Conservation (phyloP, 2,797 vertebrate species). For the Pelochelys cantorii region DNA sequence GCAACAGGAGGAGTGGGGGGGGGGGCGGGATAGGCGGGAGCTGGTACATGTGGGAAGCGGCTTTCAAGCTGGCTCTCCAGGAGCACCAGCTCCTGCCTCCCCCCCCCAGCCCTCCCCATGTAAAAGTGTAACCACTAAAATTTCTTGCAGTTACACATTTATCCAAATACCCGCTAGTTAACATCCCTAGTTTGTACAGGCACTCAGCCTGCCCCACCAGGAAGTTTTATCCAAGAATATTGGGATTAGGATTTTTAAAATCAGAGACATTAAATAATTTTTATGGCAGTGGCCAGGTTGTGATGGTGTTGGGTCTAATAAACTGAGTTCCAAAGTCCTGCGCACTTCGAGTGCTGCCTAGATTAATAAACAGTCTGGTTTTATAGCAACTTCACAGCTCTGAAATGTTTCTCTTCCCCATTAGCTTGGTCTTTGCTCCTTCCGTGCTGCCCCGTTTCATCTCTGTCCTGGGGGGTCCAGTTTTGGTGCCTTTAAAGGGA, state of each 20-base stretch:
- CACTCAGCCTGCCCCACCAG: not conserved
- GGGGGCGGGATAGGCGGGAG: too few relatives aligned
- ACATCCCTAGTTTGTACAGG: not conserved
- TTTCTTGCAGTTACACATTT: too few relatives aligned
- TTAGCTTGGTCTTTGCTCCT: constrained; percentile 31
- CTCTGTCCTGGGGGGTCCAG: constrained; percentile 33
- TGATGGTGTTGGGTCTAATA: constrained; percentile 58
- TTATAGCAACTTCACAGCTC: constrained; percentile 66
- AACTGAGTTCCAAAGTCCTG: constrained; percentile 56
- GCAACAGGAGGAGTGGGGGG: too few relatives aligned
- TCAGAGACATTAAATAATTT: constrained; percentile 44
- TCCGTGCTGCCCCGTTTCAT: constrained; percentile 50
- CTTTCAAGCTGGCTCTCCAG: too few relatives aligned
- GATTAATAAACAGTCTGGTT: constrained; percentile 29
- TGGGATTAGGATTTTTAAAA: not conserved
- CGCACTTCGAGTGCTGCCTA: constrained; percentile 61
- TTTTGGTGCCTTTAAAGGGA: fast-evolving
- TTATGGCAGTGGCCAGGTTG: constrained; percentile 64
- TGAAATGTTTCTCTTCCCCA: constrained; percentile 59
- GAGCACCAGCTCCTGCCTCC: too few relatives aligned
- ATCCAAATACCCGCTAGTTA: too few relatives aligned
- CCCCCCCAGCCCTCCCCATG: too few relatives aligned
- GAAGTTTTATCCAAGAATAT: not conserved
- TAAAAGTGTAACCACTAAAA: too few relatives aligned
- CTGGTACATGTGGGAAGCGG: too few relatives aligned